Percentiles rank a stretch among this genome's conserved stretches.
Conservation (phyloP, 2,888 invertebrate genomes). For the Ophonus ardosiacus region DNA sequence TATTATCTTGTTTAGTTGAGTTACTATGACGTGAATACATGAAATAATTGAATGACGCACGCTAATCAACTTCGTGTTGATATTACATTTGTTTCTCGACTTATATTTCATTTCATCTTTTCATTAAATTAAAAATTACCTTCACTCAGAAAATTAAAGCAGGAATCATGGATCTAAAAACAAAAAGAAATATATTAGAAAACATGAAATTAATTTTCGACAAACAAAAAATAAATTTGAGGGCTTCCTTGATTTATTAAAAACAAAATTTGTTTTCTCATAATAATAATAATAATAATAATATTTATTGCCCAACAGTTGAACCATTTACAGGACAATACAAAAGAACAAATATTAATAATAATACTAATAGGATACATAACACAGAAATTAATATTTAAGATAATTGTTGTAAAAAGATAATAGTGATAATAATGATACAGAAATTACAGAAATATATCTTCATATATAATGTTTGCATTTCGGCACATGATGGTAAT, state of each 20-base stretch:
- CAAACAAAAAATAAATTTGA: neutral
- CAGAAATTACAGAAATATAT: too few species aligned
- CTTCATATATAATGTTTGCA: too few species aligned
- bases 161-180: neutral
- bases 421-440: too few species aligned
- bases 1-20: slow-evolving; percentile 25
- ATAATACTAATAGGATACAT: too few species aligned
- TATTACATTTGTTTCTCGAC: slow-evolving; percentile 31
- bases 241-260: neutral
- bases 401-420: too few species aligned
- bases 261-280: neutral
- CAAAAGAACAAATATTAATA: too few species aligned
- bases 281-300: too few species aligned
- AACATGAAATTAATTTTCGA: neutral
- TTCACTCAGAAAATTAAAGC: neutral
- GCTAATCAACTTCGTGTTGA: slow-evolving; percentile 39
- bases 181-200: slow-evolving; percentile 1
- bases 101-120: neutral
- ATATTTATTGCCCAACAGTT: too few species aligned
- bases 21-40: slow-evolving; percentile 36
- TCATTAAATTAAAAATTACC: neutral
- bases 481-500: too few species aligned
- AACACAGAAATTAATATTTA: too few species aligned
- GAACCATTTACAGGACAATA: too few species aligned
- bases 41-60: slow-evolving; percentile 51